Evolutionary conservation across 2,888 invertebrate species (phyloP), one percentile per base, ranked within the genome.

Genomic region (Meteorus cinctellus): DNA sequence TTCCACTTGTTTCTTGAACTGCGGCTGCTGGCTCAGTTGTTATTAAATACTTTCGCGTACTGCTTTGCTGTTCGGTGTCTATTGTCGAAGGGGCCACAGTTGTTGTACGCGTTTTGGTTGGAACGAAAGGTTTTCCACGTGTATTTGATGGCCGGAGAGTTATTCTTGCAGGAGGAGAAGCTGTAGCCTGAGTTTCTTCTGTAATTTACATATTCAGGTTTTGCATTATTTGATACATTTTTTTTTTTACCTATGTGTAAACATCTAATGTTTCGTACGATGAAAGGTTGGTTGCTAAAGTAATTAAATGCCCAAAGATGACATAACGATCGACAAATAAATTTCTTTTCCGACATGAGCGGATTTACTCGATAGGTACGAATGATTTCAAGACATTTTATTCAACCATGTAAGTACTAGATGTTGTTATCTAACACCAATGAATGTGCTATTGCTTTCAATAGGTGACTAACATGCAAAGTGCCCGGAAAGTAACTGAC

Each of bases 171-270:
- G 87, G 77, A n/a, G 86, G 76, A 0, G 87, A 82, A 0, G 85
- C 81, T 0, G 91, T 90, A 0, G 90, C 85, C 0, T 90, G 89
- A 12, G 88, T 87, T 82, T 93, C 93, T 83, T 93, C 92, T 80
- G 90, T 45, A 81, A 62, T 12, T 14, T n/a, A 48, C 0, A 12
- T 16, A 63, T 68, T 68, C 4, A 16, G 2, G 34, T 71, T 24
- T 19, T 36, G 19, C 24, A 45, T n/a, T 45, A 24, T 24, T 24
- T 1, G 24, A 24, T 24, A 24, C 24, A 1, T 24, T 24, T 24
- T 24, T 24, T 24, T 24, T 24, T 24, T 24, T 24, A 24, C 0
- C 24, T 24, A 24, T 24, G 1, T 24, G 24, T 24, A 24, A 24
- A 24, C 24, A 24, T 24, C 24, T 24, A 24, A 24, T 24, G 24